Evolutionary conservation across 2,797 vertebrate species (phyloP), one percentile per base, ranked within the genome.

Genomic region (Mallotus villosus): DNA sequence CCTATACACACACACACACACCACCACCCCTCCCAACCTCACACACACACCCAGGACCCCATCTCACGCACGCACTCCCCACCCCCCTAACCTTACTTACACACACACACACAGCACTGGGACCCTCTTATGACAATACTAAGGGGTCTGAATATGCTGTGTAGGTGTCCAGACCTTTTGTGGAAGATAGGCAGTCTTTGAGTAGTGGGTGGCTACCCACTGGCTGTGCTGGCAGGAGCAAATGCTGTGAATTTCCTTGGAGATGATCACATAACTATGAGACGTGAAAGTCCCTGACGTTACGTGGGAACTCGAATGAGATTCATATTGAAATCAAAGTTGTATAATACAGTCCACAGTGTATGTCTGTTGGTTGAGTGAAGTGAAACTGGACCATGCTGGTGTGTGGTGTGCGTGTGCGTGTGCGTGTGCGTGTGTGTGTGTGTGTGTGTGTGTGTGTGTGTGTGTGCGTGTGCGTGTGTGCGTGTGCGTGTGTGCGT

Each of bases 131-230:
- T 72, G 70, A 84, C 62, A 72, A 64, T 80, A 74, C 75, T 81
- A 68, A 78, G 61, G 57, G 79, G 66, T 80, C 68, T 53, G 67
- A 67, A 32, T 60, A 72, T 53, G 53, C 64, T 73, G 84, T 67
- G 87, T 84, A 51, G 85, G 85, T 77, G 84, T 85, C 69, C 76
- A 80, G 80, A 72, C 75, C 75, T 75, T 78, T 71, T 22, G 41
- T 66, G 59, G 37, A 69, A 57, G 60, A 73, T 59, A 60, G 29
- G 32, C 53, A 78, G 71, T 71, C 72, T 72, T 76, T 76, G 76
- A 55, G 65, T 57, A 21, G 46, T 82, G 74, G 82, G 82, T 53
- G 76, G 76, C 61, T 46, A 9, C 74, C 70, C 64, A 76, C 78
- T 41, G 71, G 68, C 70, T 58, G 69, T 73, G 77, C 63, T 37